These are phyloP conservation scores for Melanotaenia pygmaea DNA, from an alignment of 2,797 vertebrate genomes.

Conservation along the genomic window DNA sequence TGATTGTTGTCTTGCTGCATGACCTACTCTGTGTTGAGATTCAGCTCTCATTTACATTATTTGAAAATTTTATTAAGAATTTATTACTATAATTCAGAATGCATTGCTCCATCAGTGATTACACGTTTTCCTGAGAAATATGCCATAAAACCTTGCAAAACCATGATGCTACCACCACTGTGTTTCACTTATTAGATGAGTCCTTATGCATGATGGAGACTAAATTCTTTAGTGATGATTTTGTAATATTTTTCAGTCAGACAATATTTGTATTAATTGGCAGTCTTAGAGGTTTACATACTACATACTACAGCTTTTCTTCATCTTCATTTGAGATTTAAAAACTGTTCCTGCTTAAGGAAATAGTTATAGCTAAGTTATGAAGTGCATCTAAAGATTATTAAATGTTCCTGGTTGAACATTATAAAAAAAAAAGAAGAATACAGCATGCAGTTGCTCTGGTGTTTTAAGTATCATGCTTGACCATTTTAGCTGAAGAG, in stretches of 20 bases:
- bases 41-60: background rate
- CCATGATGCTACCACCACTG: too few relatives aligned
- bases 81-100: conserved; percentile 2
- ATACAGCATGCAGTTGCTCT: background rate
- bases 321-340: background rate
- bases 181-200: background rate
- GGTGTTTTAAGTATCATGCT: background rate
- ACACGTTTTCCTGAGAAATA: background rate
- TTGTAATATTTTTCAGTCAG: background rate
- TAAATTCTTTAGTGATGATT: background rate
- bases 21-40: too few relatives aligned
- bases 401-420: background rate
- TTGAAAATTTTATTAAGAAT: background rate
- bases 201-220: too few relatives aligned
- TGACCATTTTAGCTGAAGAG: background rate
- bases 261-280: background rate
- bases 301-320: background rate
- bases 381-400: background rate
- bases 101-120: background rate
- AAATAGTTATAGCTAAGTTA: background rate
- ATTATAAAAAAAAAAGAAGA: background rate
- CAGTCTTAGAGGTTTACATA: background rate
- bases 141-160: background rate
- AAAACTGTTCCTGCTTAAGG: background rate
- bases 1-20: too few relatives aligned